Evolutionary conservation across 2,888 invertebrate genomes (phyloP).

Genomic region (Drosophila eohydei): DNA sequence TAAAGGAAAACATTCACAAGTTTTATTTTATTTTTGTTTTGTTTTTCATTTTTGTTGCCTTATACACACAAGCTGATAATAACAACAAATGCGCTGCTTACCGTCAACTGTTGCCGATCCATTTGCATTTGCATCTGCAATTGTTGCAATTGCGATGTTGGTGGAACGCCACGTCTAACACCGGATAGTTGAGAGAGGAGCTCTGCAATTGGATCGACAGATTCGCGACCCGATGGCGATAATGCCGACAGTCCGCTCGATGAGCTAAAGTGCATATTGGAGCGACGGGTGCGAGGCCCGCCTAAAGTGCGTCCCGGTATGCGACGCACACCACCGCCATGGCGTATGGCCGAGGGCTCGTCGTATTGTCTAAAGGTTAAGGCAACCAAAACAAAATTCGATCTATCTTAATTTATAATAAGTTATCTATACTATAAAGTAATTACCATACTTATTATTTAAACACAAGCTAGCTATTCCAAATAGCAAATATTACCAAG

Average conservation of each 20-base stretch:
- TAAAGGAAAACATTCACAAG: constrained; percentile 17
- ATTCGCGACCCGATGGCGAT: constrained; percentile 94
- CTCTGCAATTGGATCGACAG: constrained; percentile 98
- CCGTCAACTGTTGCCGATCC: constrained; percentile 94
- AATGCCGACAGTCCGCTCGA: constrained; percentile 93
- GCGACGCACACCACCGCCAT: constrained; percentile 90
- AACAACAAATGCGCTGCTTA: constrained; percentile 72
- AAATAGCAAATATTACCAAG: constrained; percentile 4
- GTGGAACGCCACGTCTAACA: constrained; percentile 89
- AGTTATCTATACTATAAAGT: background rate
- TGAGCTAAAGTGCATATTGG: constrained; percentile 98
- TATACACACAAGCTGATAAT: constrained; percentile 17
- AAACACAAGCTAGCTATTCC: background rate
- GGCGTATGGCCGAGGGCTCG: constrained; percentile 93
- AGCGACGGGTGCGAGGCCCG: constrained; percentile 91
- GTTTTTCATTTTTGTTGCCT: constrained; percentile 1
- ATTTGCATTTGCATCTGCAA: constrained; percentile 97
- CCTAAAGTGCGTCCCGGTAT: constrained; percentile 92
- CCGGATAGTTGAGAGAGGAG: constrained; percentile 97
- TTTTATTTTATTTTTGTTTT: constrained; percentile 5
- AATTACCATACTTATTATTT: background rate
- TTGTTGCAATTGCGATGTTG: constrained; percentile 94
- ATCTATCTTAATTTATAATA: background rate
- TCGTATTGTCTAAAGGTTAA: constrained; percentile 88
- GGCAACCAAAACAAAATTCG: constrained; percentile 75